Evolutionary conservation across 2,797 vertebrate genomes (phyloP), one percentile per base, ranked within the genome.

Genomic region (Dicrostonyx torquatus): DNA sequence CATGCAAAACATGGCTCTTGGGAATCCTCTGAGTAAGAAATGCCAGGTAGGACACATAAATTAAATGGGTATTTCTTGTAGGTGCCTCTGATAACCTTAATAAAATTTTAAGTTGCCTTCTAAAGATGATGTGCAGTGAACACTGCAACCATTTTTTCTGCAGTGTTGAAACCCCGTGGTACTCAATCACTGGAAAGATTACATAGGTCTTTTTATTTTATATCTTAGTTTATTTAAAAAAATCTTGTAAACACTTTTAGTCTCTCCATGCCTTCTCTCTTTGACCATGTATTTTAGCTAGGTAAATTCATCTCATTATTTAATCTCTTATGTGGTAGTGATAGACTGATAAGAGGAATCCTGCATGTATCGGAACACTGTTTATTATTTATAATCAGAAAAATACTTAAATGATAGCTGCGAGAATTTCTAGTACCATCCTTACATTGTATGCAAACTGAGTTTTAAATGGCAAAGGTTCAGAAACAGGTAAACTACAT

Each of bases 231-330:
- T 58, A 31, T 18, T 62, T 12, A 20, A 93, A 82, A 94, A 70
- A 72, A 78, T 26, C 60, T 94, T 89, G 8, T 50, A 91, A 86
- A 14, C 34, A 94, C 89, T 96, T 94, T 87, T 48, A 89, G 85
- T n/a, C 73, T 37, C 4, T 84, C n/a, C 60, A 6, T 83, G 10
- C 50, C 62, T 89, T 86, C 17, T 94, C 34, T 78, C 14, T 45
- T 45, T 87, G 66, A 24, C 10, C 13, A 90, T 80, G 72, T 89
- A 86, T 64, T 79, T 68, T 9, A 93, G 62, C 26, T 80, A 66
- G 7, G 5, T 70, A 93, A 93, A 93, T 94, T 89, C 6, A 93
- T 66, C 76, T 92, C 77, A 37, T 78, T 53, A 62, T 85, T 89
- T 96, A 83, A 60, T 68, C 34, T 93, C 45, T 66, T 29, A 40